Base-by-base conservation (phyloP, 2,113 vertebrate genomes). In the Probosciger aterrimus region DNA sequence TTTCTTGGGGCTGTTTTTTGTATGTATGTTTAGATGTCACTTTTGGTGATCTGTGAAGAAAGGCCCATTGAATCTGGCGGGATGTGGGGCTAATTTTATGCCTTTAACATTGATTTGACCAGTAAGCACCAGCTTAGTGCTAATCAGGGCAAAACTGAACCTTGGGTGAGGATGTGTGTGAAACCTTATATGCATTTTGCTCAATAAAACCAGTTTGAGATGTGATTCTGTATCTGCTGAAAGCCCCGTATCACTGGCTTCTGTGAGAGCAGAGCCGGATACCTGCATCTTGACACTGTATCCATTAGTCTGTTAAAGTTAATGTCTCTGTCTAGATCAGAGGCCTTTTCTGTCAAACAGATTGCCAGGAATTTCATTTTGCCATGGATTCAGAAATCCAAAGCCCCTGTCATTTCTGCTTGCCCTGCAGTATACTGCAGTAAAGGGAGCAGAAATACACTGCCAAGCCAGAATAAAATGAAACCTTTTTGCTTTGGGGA, bases 131-230 rank as follows among this genome's bases (percentile, higher is more conserved):
- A 86, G 31, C 37, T 90, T 71, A 69, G 20, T 70, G 46, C 41
- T 96, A 88, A 94, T 78, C 52, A 52, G 68, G 33, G 44, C n/a
- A 92, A 91, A 93, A 53, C 65, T 9, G 31, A 92, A 69, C 50
- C 65, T 89, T 73, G 62, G 33, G 17, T 93, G 84, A 95, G 77
- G 89, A 93, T 92, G 77, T 85, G 86, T 47, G 47, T 94, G 91
- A 94, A 92, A 95, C 59, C 59, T 65, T 55, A 73, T 44, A 62
- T 16, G 14, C 59, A 22, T 92, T 91, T 94, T 88, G n/a, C 49
- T 92, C 55, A 50, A 22, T 90, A 79, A 90, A 92, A 75, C 44
- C 46, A 53, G 65, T 87, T 44, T 82, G 82, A 81, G 92, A 73
- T 2, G 19, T 46, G 77, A 77, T 92, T 92, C 47, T 92, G 17